Evolutionary conservation across 2,888 invertebrate species (phyloP).

Genomic region (Dryadula phaetusa): DNA sequence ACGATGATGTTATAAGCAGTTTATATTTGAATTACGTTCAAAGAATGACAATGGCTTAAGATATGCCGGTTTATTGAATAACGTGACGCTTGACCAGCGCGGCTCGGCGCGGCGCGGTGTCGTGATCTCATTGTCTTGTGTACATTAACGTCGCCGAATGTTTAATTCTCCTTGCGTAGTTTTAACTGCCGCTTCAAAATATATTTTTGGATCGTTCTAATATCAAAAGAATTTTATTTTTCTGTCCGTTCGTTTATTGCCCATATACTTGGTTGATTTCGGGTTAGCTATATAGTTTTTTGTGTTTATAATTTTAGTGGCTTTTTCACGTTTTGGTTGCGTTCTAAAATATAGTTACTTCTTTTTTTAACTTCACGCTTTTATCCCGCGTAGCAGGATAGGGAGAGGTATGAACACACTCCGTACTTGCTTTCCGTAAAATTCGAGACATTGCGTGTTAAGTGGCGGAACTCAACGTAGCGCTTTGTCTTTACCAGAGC

Average conservation of each 20-base stretch:
- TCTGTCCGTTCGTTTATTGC: constrained; percentile 2
- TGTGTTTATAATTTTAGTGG: neutral
- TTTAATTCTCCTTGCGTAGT: constrained; percentile 18
- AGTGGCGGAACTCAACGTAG: too few species aligned
- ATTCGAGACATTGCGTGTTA: too few species aligned
- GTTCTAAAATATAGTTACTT: too few species aligned
- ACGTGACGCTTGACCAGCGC: constrained; percentile 30
- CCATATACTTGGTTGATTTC: neutral
- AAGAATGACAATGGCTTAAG: constrained; percentile 37
- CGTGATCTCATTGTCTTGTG: constrained; percentile 56
- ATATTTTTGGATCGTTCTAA: constrained; percentile 3
- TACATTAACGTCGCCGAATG: constrained; percentile 12
- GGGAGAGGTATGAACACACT: too few species aligned
- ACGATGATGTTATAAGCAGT: neutral
- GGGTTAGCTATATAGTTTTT: neutral
- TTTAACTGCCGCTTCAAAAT: constrained; percentile 6
- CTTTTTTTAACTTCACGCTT: too few species aligned
- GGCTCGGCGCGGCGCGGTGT: too few species aligned
- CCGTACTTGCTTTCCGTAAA: too few species aligned
- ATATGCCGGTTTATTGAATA: constrained; percentile 38
- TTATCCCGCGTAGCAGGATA: too few species aligned
- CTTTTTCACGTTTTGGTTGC: neutral
- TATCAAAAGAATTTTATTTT: constrained; percentile 15
- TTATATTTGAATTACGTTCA: constrained; percentile 14
- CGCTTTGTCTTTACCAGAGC: too few species aligned